Evolutionary conservation across 1,140 invertebrate genomes (phyloP).

Genomic region (Nephotettix cincticeps): DNA sequence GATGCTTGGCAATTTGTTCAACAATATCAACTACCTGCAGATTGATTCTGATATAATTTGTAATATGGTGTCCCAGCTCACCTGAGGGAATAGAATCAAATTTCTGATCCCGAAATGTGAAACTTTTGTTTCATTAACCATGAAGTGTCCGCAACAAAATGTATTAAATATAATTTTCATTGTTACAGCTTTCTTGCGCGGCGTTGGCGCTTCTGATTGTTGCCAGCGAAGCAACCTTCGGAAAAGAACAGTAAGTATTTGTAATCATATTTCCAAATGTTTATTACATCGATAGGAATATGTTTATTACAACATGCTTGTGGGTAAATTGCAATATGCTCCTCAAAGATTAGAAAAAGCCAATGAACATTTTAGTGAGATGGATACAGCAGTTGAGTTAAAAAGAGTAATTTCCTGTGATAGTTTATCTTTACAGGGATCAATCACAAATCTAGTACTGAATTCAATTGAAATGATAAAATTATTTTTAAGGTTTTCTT

Average conservation of each 20-base stretch:
- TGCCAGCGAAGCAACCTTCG: slow-evolving; percentile 20
- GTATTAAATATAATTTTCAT: neutral
- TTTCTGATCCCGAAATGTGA: no score
- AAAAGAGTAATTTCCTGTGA: neutral
- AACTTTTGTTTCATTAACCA: no score
- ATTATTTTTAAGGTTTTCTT: no score
- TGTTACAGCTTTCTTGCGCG: slow-evolving; percentile 15
- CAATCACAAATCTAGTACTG: no score
- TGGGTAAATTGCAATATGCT: neutral
- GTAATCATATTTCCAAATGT: neutral
- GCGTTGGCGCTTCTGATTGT: slow-evolving; percentile 9
- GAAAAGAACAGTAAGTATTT: slow-evolving; percentile 30
- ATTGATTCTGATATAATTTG: no score
- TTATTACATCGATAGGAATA: neutral
- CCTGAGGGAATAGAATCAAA: no score
- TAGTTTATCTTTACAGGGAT: neutral
- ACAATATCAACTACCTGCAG: no score
- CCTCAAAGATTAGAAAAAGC: neutral
- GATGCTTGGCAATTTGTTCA: no score
- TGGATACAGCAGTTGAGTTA: neutral
- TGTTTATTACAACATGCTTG: neutral
- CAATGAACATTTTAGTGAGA: neutral
- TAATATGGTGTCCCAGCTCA: no score
- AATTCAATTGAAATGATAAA: no score
- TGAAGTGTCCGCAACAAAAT: no score